Percentiles rank a stretch among this genome's conserved stretches.
Conservation (phyloP, 37 sponge, comb jelly and placozoan species). For the Axinella damicornis region DNA sequence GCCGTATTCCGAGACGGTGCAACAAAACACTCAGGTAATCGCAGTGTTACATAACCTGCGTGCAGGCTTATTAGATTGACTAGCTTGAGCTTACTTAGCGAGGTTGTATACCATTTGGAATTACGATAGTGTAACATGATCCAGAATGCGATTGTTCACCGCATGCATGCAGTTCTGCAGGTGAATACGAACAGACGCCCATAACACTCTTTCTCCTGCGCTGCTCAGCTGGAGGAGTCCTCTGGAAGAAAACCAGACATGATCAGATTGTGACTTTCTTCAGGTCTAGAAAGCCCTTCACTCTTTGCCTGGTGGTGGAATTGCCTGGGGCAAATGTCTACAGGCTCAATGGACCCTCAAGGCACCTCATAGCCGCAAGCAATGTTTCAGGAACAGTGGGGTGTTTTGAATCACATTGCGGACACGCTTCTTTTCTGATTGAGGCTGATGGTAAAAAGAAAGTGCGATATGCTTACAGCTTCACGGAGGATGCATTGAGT, state of each 20-base stretch:
- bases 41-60: no score
- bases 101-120: no score
- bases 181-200: neutral
- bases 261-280: slow-evolving; percentile 5
- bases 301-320: neutral
- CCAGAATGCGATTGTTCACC: no score
- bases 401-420: slow-evolving; percentile 40
- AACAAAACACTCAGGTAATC: no score
- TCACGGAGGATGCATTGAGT: no score
- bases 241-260: slow-evolving; percentile 4
- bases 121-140: no score
- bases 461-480: no score
- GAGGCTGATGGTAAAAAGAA: no score
- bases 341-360: slow-evolving; percentile 8
- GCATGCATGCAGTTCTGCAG: neutral
- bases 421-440: slow-evolving; percentile 29
- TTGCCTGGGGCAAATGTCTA: slow-evolving; percentile 17
- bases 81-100: no score
- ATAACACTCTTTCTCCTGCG: neutral
- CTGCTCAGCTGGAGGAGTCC: neutral
- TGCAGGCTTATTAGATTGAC: no score
- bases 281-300: neutral
- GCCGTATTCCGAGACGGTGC: no score
- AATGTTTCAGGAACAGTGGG: slow-evolving; percentile 3
- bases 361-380: neutral